phyloP scores from a whole-genome alignment of 1,140 invertebrate genomes.

The Pseudomyrmex sp. region DNA sequence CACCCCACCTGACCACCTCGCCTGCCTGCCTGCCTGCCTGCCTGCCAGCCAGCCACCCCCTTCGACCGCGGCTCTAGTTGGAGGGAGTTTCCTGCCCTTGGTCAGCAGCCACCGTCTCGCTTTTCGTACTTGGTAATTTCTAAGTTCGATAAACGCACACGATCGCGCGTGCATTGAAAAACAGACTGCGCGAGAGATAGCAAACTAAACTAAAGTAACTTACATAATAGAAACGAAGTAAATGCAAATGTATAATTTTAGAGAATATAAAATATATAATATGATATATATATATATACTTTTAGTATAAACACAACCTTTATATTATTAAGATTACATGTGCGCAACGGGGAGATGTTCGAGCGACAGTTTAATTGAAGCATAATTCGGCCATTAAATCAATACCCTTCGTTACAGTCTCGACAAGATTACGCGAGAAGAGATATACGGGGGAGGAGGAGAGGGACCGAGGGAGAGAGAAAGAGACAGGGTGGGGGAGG shows the following conservation, averaged over 20 bases:
- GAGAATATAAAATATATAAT: not conserved
- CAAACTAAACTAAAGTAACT: not conserved
- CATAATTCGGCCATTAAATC: constrained; percentile 59
- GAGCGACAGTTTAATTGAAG: constrained; percentile 53
- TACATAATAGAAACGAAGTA: not conserved
- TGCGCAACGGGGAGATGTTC: not conserved
- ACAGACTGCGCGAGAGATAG: not conserved
- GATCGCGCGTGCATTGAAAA: not conserved
- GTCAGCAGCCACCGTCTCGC: constrained; percentile 54
- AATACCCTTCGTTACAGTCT: constrained; percentile 54
- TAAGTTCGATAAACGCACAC: constrained; percentile 20
- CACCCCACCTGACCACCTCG: not conserved
- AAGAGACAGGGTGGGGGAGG: too few species aligned
- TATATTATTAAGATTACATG: constrained; percentile 15
- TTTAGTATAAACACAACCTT: not conserved
- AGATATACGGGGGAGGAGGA: not conserved
- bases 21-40: not conserved
- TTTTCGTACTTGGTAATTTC: constrained; percentile 56
- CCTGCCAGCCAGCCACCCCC: not conserved
- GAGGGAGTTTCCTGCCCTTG: constrained; percentile 62
- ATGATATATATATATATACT: too few species aligned
- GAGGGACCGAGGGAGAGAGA: not conserved
- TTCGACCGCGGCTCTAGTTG: constrained; percentile 45
- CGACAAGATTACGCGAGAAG: constrained; percentile 50
- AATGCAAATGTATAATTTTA: not conserved